phyloP scores from a whole-genome alignment of 2,888 invertebrate species.

The Lepidochrysops patricia region DNA sequence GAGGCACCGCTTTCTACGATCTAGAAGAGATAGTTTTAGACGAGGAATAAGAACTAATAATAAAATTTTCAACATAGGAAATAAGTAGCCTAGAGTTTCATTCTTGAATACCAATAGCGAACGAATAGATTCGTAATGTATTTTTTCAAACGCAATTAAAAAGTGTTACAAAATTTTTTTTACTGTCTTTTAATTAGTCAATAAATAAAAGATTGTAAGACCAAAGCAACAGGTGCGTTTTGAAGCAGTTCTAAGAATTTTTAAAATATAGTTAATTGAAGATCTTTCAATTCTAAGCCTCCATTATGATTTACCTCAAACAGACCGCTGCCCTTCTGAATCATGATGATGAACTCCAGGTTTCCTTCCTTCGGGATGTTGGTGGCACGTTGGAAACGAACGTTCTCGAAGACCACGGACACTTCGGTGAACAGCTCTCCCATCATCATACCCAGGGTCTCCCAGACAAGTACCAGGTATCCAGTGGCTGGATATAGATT shows the following conservation, averaged over 20 bases:
- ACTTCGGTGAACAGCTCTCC: slow-evolving; percentile 81
- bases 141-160: too few relatives aligned
- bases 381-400: slow-evolving; percentile 88
- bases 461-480: slow-evolving; percentile 85
- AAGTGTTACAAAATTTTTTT: too few relatives aligned
- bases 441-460: slow-evolving; percentile 82
- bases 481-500: slow-evolving; percentile 90
- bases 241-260: too few relatives aligned
- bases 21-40: slow-evolving; percentile 40
- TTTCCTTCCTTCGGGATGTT: slow-evolving; percentile 80
- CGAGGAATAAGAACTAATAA: too few relatives aligned
- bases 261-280: too few relatives aligned
- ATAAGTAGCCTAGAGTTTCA: too few relatives aligned
- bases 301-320: slow-evolving; percentile 72
- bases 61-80: too few relatives aligned
- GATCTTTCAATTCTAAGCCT: too few relatives aligned
- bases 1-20: slow-evolving; percentile 80
- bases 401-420: slow-evolving; percentile 88
- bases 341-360: slow-evolving; percentile 78
- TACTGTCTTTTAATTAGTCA: too few relatives aligned
- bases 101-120: neutral
- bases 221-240: too few relatives aligned
- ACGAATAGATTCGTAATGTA: too few relatives aligned
- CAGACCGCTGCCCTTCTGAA: slow-evolving; percentile 80
- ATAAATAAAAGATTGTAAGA: too few relatives aligned